A percentile compares a stretch with the other conserved stretches of the same genome.
phyloP scores from a whole-genome alignment of 2,888 invertebrate genomes.

The Andrena flavipes region DNA sequence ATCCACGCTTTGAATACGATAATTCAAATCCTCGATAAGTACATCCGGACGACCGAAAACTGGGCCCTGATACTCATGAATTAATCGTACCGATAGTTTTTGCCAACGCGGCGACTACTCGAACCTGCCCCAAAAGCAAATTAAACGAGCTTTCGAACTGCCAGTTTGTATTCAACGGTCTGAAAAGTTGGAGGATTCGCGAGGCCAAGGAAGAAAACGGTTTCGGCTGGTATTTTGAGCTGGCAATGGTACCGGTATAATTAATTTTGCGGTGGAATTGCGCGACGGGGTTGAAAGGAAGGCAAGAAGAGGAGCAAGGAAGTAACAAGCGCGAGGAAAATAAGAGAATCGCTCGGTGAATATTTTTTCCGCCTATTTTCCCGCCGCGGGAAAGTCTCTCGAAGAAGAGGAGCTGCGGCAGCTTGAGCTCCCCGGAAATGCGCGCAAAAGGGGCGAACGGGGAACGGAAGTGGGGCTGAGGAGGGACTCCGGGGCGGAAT shows the following conservation, averaged over 20 bases:
- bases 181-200: not conserved
- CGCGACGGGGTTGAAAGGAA: not conserved
- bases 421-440: slow-evolving; percentile 2
- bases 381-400: slow-evolving; percentile 17
- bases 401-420: slow-evolving; percentile 2
- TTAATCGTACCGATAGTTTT: no score
- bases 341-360: slow-evolving; percentile 35
- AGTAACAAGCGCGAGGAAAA: slow-evolving; percentile 39
- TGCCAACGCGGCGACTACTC: no score
- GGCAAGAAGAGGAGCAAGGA: not conserved
- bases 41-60: no score
- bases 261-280: slow-evolving; percentile 45
- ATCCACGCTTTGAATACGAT: no score
- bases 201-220: not conserved
- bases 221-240: slow-evolving; percentile 12
- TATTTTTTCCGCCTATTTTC: slow-evolving; percentile 38
- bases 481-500: slow-evolving; percentile 28
- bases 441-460: slow-evolving; percentile 12
- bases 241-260: slow-evolving; percentile 44
- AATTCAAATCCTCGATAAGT: no score
- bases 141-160: not conserved
- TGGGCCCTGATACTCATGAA: no score
- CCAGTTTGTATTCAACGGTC: not conserved
- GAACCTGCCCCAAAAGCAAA: not conserved
- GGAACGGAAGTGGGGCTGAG: not conserved